Conservation (phyloP, 2,888 invertebrate genomes). For the Listrodromus nycthemerus region DNA sequence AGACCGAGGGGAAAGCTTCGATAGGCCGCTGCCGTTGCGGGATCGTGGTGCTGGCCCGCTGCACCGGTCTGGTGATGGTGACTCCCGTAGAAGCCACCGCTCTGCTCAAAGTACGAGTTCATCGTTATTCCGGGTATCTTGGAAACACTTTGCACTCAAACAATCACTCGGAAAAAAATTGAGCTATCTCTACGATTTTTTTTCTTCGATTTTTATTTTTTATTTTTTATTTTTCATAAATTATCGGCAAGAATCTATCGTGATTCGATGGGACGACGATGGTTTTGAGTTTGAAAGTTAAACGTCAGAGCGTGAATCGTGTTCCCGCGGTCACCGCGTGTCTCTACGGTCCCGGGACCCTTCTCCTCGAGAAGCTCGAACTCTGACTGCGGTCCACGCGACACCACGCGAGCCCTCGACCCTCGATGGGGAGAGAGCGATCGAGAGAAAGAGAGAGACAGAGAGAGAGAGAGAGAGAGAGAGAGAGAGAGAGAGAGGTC, state of each 20-base stretch:
- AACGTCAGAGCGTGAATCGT: conserved; percentile 35
- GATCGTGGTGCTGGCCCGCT: conserved; percentile 90
- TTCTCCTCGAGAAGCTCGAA: conserved; percentile 40
- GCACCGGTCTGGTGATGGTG: conserved; percentile 92
- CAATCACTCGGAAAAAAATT: conserved; percentile 74
- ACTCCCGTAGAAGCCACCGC: conserved; percentile 95
- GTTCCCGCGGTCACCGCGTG: conserved; percentile 48
- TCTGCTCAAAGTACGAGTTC: conserved; percentile 99
- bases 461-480: too few species aligned
- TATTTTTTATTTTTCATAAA: neutral
- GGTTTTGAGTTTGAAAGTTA: conserved; percentile 8
- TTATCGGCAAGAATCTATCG: neutral
- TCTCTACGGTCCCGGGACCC: conserved; percentile 43
- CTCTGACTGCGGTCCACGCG: conserved; percentile 46
- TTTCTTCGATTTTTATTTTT: neutral
- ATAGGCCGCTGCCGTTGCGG: conserved; percentile 90
- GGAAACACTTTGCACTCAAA: conserved; percentile 79
- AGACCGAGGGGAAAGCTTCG: conserved; percentile 94
- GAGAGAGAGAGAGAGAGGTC: neutral
- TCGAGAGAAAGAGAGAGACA: too few species aligned
- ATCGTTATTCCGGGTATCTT: conserved; percentile 86
- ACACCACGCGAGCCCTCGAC: conserved; percentile 35
- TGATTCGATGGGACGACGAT: neutral
- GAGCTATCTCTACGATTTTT: neutral
- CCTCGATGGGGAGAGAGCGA: neutral